Percentiles rank a stretch among this genome's conserved stretches.
Evolutionary conservation across 2,888 invertebrate species (phyloP).

Genomic region (Zaprionus obscuricornis): DNA sequence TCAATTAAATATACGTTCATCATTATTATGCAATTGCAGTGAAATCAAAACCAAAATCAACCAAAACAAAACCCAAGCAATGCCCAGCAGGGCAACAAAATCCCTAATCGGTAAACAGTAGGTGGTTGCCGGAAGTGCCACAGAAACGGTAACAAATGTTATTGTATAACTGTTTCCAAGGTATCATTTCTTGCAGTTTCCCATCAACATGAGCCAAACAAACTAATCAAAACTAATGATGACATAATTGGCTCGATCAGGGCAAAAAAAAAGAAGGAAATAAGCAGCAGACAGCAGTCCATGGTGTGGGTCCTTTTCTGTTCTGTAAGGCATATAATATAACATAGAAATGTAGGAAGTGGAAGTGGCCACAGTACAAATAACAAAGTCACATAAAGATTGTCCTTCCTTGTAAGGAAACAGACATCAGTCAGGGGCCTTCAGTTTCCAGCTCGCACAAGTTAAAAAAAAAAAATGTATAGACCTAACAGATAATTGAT

Average conservation of each 20-base stretch:
- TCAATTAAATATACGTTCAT: slow-evolving; percentile 60
- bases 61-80: slow-evolving; percentile 60
- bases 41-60: slow-evolving; percentile 47
- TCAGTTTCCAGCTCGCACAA: slow-evolving; percentile 32
- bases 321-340: slow-evolving; percentile 34
- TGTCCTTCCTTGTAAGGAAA: slow-evolving; percentile 57
- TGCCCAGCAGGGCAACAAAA: slow-evolving; percentile 56
- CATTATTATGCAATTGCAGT: slow-evolving; percentile 68
- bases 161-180: slow-evolving; percentile 16
- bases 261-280: slow-evolving; percentile 40
- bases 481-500: slow-evolving; percentile 66
- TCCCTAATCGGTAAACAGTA: slow-evolving; percentile 63
- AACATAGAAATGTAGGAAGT: slow-evolving; percentile 56
- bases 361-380: slow-evolving; percentile 42
- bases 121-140: slow-evolving; percentile 80
- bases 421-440: slow-evolving; percentile 63
- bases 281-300: slow-evolving; percentile 7
- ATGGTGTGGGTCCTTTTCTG: slow-evolving; percentile 24
- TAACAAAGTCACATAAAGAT: slow-evolving; percentile 60
- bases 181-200: slow-evolving; percentile 43
- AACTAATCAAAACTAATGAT: slow-evolving; percentile 75
- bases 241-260: slow-evolving; percentile 78
- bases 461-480: slow-evolving; percentile 14
- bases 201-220: slow-evolving; percentile 63
- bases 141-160: slow-evolving; percentile 52